Conservation (phyloP, 1,140 invertebrate species). For the Drosophila pallidifrons region DNA sequence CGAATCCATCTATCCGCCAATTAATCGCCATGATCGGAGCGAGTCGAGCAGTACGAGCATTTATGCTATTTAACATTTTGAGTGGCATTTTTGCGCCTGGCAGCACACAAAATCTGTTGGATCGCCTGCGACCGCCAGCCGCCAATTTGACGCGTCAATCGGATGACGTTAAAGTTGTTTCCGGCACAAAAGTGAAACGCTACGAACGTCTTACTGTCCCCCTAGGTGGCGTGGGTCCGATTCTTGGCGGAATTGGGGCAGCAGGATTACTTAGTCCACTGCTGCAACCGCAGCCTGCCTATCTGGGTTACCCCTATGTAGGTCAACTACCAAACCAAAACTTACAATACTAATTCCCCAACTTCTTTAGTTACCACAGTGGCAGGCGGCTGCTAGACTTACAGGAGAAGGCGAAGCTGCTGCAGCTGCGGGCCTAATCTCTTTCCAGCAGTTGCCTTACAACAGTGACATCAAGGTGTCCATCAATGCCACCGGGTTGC, state of each 20-base stretch:
- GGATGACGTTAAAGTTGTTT: constrained; percentile 79
- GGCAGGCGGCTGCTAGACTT: constrained; percentile 72
- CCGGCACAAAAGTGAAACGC: constrained; percentile 81
- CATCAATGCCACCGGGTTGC: constrained; percentile 87
- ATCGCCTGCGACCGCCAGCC: constrained; percentile 62
- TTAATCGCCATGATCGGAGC: constrained; percentile 44
- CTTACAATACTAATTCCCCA: not conserved
- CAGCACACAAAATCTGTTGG: constrained; percentile 71
- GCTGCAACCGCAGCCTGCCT: constrained; percentile 58
- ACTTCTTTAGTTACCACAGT: constrained; percentile 59
- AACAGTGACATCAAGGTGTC: constrained; percentile 85
- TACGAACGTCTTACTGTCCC: constrained; percentile 76
- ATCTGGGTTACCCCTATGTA: constrained; percentile 70
- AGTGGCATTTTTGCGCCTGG: constrained; percentile 61
- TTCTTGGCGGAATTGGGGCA: constrained; percentile 47
- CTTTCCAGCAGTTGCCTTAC: constrained; percentile 76
- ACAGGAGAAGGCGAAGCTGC: constrained; percentile 64
- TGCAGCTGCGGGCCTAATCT: constrained; percentile 64
- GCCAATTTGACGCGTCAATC: constrained; percentile 48
- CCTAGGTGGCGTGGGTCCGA: constrained; percentile 53
- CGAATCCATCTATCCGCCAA: not conserved
- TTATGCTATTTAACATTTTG: constrained; percentile 45
- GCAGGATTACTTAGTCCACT: constrained; percentile 61
- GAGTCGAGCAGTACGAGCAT: constrained; percentile 39
- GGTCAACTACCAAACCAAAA: constrained; percentile 9